Conservation (phyloP, 2,797 vertebrate species). For the Xenentodon cancila region DNA sequence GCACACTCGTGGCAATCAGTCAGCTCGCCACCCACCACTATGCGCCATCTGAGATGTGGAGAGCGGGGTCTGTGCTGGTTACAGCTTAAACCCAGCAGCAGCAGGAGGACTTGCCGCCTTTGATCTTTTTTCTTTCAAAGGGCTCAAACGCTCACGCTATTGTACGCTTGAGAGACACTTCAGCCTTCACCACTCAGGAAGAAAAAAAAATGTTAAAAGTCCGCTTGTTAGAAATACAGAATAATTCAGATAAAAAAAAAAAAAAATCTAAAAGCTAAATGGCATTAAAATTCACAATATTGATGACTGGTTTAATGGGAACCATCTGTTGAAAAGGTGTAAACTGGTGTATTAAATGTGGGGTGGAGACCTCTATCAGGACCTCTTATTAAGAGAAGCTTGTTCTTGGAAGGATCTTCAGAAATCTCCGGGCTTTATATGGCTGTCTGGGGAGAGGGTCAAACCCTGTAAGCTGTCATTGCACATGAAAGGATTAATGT, state of each 20-base stretch:
- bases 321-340: conserved; percentile 64
- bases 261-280: conserved; percentile 47
- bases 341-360: conserved; percentile 71
- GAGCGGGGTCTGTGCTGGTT: conserved; percentile 64
- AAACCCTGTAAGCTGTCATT: conserved; percentile 98
- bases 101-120: conserved; percentile 73
- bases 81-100: conserved; percentile 76
- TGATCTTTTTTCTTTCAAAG: conserved; percentile 82
- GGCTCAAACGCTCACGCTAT: conserved; percentile 76
- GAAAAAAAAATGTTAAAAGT: conserved; percentile 45
- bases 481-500: conserved; percentile 99
- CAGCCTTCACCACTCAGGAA: conserved; percentile 67
- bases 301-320: conserved; percentile 62
- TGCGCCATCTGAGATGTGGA: conserved; percentile 75
- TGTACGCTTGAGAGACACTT: conserved; percentile 77
- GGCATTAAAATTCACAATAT: conserved; percentile 48
- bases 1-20: conserved; percentile 80
- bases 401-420: conserved; percentile 87
- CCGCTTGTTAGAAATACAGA: conserved; percentile 63
- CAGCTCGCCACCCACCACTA: conserved; percentile 84
- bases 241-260: conserved; percentile 55
- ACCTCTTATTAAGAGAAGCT: conserved; percentile 81
- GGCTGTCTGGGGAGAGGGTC: conserved; percentile 94
- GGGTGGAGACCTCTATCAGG: conserved; percentile 79
- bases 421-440: conserved; percentile 95